Conservation (phyloP, 2,888 invertebrate species). For the Parnassius glacialis region DNA sequence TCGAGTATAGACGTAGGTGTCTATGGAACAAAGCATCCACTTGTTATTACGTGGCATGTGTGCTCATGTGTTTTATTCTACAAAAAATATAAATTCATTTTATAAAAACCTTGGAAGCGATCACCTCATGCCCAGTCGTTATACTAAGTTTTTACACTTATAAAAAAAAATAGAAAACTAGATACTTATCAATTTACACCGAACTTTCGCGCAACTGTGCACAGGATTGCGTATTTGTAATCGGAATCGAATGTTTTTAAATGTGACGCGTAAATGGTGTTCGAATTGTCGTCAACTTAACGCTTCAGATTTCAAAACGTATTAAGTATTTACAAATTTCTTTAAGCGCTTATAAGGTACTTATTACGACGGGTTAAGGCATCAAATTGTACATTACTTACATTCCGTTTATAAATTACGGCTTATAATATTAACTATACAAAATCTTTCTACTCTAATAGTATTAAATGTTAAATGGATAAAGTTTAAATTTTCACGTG, state of each 20-base stretch:
- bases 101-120: too few relatives aligned
- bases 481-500: background rate
- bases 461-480: background rate
- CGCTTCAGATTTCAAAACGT: conserved; percentile 56
- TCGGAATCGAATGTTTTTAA: conserved; percentile 74
- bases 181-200: too few relatives aligned
- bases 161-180: too few relatives aligned
- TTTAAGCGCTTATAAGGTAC: background rate
- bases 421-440: background rate
- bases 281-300: conserved; percentile 63
- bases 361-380: conserved; percentile 20
- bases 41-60: too few relatives aligned
- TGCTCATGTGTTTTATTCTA: too few relatives aligned
- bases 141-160: too few relatives aligned
- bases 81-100: too few relatives aligned
- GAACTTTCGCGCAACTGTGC: conserved; percentile 49
- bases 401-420: background rate
- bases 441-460: background rate
- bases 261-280: conserved; percentile 55
- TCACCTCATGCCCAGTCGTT: too few relatives aligned
- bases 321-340: conserved; percentile 33
- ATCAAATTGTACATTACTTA: conserved; percentile 2
- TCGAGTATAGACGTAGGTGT: too few relatives aligned
- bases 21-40: too few relatives aligned
- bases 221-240: conserved; percentile 54